Evolutionary conservation across 1,140 invertebrate species (phyloP).

Genomic region (Apis dorsata): DNA sequence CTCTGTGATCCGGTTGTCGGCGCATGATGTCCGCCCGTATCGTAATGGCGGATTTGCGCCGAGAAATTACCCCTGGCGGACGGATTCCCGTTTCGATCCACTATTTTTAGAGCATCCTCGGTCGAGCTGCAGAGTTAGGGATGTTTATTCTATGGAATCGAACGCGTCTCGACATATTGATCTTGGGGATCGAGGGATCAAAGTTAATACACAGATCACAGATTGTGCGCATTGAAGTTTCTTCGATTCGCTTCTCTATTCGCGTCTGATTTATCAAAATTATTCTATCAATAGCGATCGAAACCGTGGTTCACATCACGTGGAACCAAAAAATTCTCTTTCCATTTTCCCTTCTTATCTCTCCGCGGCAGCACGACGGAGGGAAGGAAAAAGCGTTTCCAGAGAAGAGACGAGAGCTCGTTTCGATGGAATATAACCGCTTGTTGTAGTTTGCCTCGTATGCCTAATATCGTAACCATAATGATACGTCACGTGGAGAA

Average conservation of each 20-base stretch:
- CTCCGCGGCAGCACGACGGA: background rate
- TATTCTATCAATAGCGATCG: no score
- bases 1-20: constrained; percentile 26
- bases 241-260: no score
- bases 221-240: background rate
- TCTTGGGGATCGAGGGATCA: background rate
- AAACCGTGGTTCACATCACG: background rate
- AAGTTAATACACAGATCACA: background rate
- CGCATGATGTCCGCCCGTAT: constrained; percentile 36
- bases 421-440: constrained; percentile 73
- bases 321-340: constrained; percentile 53
- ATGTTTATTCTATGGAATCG: constrained; percentile 13
- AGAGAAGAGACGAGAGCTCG: constrained; percentile 59
- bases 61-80: no score
- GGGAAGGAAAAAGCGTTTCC: constrained; percentile 53
- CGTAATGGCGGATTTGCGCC: background rate
- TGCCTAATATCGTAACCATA: constrained; percentile 76
- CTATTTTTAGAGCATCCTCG: background rate
- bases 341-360: constrained; percentile 52
- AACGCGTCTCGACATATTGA: background rate
- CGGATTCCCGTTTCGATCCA: no score
- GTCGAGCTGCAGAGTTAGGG: background rate
- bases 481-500: constrained; percentile 64
- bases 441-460: constrained; percentile 74
- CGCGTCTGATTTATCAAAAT: no score